These are phyloP conservation scores for Alectura lathami DNA, from an alignment of 2,113 vertebrate species.

Conservation along the genomic window DNA sequence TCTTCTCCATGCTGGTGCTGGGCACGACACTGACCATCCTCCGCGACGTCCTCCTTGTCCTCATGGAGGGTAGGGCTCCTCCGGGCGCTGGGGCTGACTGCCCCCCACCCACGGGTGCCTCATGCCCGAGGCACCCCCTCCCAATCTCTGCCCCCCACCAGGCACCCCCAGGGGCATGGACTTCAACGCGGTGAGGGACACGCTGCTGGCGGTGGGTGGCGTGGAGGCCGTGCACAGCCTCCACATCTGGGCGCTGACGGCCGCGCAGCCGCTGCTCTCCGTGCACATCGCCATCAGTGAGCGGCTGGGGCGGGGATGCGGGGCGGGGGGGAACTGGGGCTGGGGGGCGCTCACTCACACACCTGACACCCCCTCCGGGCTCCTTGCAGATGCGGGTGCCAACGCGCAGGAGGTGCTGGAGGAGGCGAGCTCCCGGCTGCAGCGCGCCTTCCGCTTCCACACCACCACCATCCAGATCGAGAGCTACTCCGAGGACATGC, in stretches of 20 bases:
- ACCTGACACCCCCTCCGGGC: accelerated
- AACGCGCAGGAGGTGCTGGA: slow-evolving; percentile 78
- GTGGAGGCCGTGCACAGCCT: slow-evolving; percentile 85
- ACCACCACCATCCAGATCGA: slow-evolving; percentile 84
- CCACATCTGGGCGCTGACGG: slow-evolving; percentile 88
- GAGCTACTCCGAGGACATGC: slow-evolving; percentile 84
- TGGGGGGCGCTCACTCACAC: accelerated
- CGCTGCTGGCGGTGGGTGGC: slow-evolving; percentile 80
- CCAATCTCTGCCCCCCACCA: not conserved
- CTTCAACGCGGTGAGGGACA: slow-evolving; percentile 75
- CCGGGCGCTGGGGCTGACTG: accelerated
- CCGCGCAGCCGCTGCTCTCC: slow-evolving; percentile 79
- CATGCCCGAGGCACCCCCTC: accelerated
- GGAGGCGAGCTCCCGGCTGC: slow-evolving; percentile 74
- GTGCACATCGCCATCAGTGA: slow-evolving; percentile 85
- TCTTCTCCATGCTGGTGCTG: slow-evolving; percentile 88
- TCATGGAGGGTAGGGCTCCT: slow-evolving; percentile 86
- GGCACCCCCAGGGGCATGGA: slow-evolving; percentile 77
- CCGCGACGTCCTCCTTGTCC: slow-evolving; percentile 84
- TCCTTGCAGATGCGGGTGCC: slow-evolving; percentile 63
- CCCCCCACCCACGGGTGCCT: accelerated
- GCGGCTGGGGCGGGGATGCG: not conserved
- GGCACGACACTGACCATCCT: slow-evolving; percentile 86
- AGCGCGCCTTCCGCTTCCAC: slow-evolving; percentile 78
- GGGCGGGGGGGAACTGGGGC: no score